phyloP scores from a whole-genome alignment of 2,888 invertebrate genomes.

The Argyresthia goedartella region DNA sequence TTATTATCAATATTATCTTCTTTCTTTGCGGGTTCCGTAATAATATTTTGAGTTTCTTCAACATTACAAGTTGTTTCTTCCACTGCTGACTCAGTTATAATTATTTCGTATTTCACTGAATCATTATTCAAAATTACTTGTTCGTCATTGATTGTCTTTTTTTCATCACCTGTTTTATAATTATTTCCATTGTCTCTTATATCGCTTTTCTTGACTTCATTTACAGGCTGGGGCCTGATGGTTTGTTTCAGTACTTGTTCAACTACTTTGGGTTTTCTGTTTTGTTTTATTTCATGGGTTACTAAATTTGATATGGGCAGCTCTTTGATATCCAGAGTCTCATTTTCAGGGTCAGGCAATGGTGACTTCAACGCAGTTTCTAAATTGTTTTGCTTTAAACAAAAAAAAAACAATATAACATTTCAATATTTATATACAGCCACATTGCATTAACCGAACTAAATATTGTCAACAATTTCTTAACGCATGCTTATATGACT shows the following conservation, averaged over 20 bases:
- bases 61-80: neutral
- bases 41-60: constrained; percentile 2
- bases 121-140: neutral
- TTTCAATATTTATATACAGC: neutral
- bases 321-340: neutral
- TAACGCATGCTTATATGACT: too few species aligned
- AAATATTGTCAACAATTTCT: neutral
- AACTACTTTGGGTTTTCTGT: constrained; percentile 28
- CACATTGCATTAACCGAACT: neutral
- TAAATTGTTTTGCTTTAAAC: constrained; percentile 16
- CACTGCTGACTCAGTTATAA: neutral
- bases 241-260: constrained; percentile 13
- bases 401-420: constrained; percentile 8
- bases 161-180: constrained; percentile 3
- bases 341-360: constrained; percentile 6
- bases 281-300: constrained; percentile 7
- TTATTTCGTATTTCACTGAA: neutral
- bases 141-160: constrained; percentile 3
- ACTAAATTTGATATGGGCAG: too few species aligned
- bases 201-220: neutral
- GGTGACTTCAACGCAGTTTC: constrained; percentile 12
- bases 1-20: neutral
- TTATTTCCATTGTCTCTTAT: neutral
- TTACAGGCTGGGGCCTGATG: neutral
- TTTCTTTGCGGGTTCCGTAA: neutral